Evolutionary conservation across 2,797 vertebrate genomes (phyloP).

Genomic region (Knipowitschia caucasica): DNA sequence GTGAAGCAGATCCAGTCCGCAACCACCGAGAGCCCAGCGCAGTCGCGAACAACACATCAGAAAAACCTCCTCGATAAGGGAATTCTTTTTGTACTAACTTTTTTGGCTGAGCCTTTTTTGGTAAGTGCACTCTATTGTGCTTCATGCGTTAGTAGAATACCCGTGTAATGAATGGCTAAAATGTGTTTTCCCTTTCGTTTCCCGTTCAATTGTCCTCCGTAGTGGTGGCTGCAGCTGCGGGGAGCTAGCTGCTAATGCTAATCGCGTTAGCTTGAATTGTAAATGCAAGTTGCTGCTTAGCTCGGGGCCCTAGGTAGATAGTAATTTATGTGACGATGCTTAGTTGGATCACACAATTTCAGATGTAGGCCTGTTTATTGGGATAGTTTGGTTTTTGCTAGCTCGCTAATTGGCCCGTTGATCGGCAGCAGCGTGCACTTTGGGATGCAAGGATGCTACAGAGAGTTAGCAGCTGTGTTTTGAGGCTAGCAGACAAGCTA

Average conservation of each 20-base stretch:
- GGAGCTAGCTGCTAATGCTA: conserved; percentile 63
- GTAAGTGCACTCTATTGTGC: conserved; percentile 50
- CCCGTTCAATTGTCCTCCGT: conserved; percentile 68
- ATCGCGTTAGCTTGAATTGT: conserved; percentile 40
- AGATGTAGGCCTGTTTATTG: background rate
- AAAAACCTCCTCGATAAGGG: conserved; percentile 28
- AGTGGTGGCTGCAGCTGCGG: conserved; percentile 36
- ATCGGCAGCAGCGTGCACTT: conserved; percentile 40
- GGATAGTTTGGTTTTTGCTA: conserved; percentile 29
- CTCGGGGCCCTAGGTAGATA: background rate
- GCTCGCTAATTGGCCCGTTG: conserved; percentile 56
- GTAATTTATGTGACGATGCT: background rate
- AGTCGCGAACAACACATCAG: conserved; percentile 21
- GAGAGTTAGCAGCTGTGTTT: conserved; percentile 46
- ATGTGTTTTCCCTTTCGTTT: conserved; percentile 34
- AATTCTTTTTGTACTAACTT: conserved; percentile 15
- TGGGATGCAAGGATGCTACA: conserved; percentile 62
- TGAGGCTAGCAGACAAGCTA: conserved; percentile 45
- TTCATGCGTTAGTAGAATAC: conserved; percentile 26
- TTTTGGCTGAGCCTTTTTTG: conserved; percentile 46
- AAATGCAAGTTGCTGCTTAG: conserved; percentile 13
- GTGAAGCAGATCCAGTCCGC: conserved; percentile 53
- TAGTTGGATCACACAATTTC: background rate
- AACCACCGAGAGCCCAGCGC: conserved; percentile 41
- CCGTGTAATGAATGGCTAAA: conserved; percentile 44